phyloP scores from a whole-genome alignment of 2,888 invertebrate species.

The Pterobdella sp. region DNA sequence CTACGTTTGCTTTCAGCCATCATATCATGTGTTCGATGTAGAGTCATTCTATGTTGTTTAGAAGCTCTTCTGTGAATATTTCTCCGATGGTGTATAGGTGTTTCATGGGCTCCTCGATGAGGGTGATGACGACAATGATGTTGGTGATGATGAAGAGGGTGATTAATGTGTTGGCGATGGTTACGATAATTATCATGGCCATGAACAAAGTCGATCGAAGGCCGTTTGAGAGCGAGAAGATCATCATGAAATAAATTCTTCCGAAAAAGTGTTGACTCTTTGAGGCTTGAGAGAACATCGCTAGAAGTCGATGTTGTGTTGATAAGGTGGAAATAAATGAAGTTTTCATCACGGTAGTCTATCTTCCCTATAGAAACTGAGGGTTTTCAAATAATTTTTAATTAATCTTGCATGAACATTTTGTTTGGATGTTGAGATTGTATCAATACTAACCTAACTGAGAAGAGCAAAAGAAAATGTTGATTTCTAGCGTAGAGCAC shows the following conservation, averaged over 20 bases:
- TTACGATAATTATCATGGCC: background rate
- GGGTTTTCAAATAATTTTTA: too few relatives aligned
- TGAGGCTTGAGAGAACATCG: background rate
- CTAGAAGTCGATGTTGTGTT: background rate
- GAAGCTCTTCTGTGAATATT: background rate
- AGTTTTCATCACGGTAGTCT: background rate
- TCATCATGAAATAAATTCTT: background rate
- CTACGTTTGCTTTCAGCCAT: too few relatives aligned
- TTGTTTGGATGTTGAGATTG: too few relatives aligned
- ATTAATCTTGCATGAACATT: too few relatives aligned
- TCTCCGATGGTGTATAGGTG: background rate
- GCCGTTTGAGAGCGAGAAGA: background rate
- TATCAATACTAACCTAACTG: background rate
- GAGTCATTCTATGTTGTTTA: background rate
- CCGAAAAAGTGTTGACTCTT: background rate
- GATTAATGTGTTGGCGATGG: background rate
- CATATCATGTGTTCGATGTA: background rate
- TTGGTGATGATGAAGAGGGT: conserved; percentile 7
- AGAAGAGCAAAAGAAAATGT: background rate
- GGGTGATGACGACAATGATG: background rate
- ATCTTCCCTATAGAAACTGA: background rate
- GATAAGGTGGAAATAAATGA: background rate
- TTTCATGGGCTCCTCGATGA: background rate
- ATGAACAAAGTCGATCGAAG: background rate
- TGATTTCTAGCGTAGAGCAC: background rate